phyloP scores from a whole-genome alignment of 1,140 invertebrate genomes.

The Linepithema humile region DNA sequence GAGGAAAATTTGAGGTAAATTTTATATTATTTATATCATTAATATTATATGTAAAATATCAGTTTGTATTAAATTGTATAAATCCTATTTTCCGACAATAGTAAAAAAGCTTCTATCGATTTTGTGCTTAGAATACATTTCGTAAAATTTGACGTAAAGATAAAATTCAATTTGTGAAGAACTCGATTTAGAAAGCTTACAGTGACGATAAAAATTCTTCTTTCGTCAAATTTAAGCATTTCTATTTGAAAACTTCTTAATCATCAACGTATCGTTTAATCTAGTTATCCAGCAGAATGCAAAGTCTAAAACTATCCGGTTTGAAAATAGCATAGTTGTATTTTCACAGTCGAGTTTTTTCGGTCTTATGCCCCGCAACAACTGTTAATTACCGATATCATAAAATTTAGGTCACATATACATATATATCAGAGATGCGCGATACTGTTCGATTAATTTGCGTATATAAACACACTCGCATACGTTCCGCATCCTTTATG shows the following conservation, averaged over 20 bases:
- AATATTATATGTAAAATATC: background rate
- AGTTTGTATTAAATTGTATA: background rate
- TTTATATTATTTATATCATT: too few species aligned
- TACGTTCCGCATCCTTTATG: background rate
- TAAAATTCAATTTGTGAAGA: background rate
- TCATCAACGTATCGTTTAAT: background rate
- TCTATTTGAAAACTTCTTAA: background rate
- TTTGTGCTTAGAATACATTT: background rate
- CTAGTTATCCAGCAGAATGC: background rate
- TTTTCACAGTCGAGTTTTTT: background rate
- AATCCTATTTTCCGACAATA: background rate
- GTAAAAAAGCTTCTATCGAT: background rate
- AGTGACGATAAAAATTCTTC: background rate
- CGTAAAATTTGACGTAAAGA: background rate
- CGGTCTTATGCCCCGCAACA: too few species aligned
- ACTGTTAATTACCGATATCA: background rate
- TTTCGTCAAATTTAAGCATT: background rate
- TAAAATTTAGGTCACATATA: background rate
- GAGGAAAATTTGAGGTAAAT: background rate
- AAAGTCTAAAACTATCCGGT: background rate
- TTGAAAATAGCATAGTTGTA: background rate
- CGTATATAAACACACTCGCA: constrained; percentile 4
- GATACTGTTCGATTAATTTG: constrained; percentile 20
- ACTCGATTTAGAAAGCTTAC: background rate
- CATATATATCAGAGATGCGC: background rate